These are phyloP conservation scores for Boleophthalmus pectinirostris DNA, from an alignment of 2,113 vertebrate species.

Conservation along the genomic window DNA sequence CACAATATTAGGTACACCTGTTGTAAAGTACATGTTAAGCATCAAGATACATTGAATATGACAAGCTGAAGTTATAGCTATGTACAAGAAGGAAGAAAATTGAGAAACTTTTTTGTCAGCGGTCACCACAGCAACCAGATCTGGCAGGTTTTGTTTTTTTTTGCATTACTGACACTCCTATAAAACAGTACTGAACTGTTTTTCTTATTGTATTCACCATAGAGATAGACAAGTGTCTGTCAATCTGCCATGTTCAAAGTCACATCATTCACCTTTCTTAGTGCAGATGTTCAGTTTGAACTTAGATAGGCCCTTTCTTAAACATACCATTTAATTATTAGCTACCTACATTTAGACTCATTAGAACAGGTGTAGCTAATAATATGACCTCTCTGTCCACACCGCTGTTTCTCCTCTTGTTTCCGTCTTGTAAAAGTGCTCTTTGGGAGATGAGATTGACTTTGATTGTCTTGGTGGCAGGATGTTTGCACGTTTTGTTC, in stretches of 20 bases:
- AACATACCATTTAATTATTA: neutral
- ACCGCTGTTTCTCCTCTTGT: slow-evolving; percentile 36
- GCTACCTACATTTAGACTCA: neutral
- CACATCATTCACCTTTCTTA: neutral
- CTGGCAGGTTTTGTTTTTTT: neutral
- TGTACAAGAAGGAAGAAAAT: neutral
- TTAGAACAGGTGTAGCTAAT: slow-evolving; percentile 22
- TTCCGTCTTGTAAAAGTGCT: slow-evolving; percentile 68
- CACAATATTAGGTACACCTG: neutral
- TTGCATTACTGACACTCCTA: neutral
- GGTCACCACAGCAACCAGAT: neutral
- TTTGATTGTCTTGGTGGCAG: slow-evolving; percentile 68
- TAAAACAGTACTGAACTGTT: neutral
- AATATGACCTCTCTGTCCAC: slow-evolving; percentile 10
- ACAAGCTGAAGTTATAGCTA: neutral
- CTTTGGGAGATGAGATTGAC: slow-evolving; percentile 69
- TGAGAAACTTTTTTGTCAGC: neutral
- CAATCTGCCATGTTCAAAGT: neutral
- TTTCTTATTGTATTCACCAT: neutral
- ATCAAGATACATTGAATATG: too few relatives aligned
- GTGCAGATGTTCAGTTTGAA: neutral
- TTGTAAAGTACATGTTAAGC: neutral
- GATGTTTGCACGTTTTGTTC: slow-evolving; percentile 77
- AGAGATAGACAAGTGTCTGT: neutral
- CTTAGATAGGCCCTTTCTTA: neutral